Evolutionary conservation across 2,113 vertebrate species (phyloP), one percentile per base, ranked within the genome.

Genomic region (Oryzias celebensis): DNA sequence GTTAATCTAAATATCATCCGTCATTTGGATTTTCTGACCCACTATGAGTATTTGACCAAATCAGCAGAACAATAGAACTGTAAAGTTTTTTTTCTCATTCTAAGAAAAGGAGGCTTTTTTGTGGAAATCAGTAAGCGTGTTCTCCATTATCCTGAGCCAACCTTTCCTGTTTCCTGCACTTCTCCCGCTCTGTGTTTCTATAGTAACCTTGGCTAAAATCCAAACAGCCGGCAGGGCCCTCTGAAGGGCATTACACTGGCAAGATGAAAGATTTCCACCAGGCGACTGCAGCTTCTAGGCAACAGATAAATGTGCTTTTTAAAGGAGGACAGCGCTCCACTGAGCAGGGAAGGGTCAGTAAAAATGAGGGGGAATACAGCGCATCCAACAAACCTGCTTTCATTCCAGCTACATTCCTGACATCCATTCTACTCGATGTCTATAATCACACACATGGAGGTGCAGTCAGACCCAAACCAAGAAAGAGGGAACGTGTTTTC

Each of bases 191-290:
- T 74, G 80, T 63, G 87, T 89, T 89, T 87, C 87, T 84, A 89
- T 89, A 85, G 85, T 83, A 89, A 89, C 87, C 79, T 71, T 89
- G 87, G 87, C 85, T 77, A 68, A 80, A 77, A 63, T 85, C 87
- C 87, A 88, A 87, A 82, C 80, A 84, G 85, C 83, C 81, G 54
- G 75, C 51, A 81, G 81, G 79, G 73, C 81, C 78, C 83, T 88
- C 79, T 84, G 85, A 88, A 87, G 85, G 85, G 85, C 86, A 77
- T 77, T 69, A 80, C 77, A 71, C 81, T 82, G 75, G 65, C 73
- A 64, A 75, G 64, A 86, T 82, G 82, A 86, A 84, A 80, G 86
- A 85, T 85, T 77, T 80, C 78, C 75, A 83, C 71, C 84, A 76
- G 73, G 84, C 86, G 20, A 66, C 77, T 71, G 84, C 80, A 60